phyloP scores from a whole-genome alignment of 2,888 invertebrate genomes.

The Leucophenga montana region DNA sequence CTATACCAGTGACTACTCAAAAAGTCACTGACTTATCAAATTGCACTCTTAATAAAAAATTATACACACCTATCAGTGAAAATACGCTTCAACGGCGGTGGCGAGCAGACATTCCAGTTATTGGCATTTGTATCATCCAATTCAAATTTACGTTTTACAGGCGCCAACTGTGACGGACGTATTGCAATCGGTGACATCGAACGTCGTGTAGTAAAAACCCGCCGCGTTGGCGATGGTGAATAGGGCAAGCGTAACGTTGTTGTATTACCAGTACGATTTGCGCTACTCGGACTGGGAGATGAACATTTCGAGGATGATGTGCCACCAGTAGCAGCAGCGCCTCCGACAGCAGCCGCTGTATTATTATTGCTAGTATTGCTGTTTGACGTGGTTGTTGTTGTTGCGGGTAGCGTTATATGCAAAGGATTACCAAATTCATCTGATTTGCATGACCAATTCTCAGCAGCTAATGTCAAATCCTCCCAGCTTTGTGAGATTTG shows the following conservation, averaged over 20 bases:
- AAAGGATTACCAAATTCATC: conserved; percentile 72
- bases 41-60: too few relatives aligned
- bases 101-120: conserved; percentile 71
- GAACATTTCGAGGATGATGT: conserved; percentile 74
- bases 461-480: conserved; percentile 84
- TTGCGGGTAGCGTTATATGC: conserved; percentile 74
- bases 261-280: conserved; percentile 63
- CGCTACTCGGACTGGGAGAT: conserved; percentile 77
- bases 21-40: too few relatives aligned
- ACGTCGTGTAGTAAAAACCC: conserved; percentile 84
- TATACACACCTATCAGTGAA: conserved; percentile 69
- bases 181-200: conserved; percentile 92
- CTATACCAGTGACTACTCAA: too few relatives aligned
- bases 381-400: conserved; percentile 50
- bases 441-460: conserved; percentile 78
- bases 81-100: conserved; percentile 72
- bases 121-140: conserved; percentile 68
- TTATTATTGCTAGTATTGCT: background rate
- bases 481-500: conserved; percentile 97
- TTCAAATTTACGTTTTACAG: conserved; percentile 76
- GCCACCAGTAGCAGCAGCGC: too few relatives aligned
- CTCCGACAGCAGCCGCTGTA: too few relatives aligned
- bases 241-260: conserved; percentile 73
- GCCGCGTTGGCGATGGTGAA: conserved; percentile 90
- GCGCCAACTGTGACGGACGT: conserved; percentile 83